A percentile compares a stretch with the other conserved stretches of the same genome.
Evolutionary conservation across 23 tunicate species (phyloP).

Genomic region (Aplidium turbinatum): DNA sequence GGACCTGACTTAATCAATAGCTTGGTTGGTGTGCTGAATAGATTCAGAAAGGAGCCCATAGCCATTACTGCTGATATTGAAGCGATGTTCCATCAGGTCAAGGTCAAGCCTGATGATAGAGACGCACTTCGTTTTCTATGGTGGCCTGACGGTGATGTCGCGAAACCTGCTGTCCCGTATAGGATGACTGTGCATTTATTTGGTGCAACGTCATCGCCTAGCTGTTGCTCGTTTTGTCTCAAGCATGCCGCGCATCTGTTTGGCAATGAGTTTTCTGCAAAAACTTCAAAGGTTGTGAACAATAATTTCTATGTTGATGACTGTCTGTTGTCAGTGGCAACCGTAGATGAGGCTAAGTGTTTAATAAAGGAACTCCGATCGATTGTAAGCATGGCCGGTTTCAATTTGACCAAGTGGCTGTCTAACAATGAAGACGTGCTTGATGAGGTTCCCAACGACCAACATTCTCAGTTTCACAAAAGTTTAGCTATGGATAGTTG

Average conservation of each 20-base stretch:
- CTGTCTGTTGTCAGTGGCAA: constrained; percentile 3
- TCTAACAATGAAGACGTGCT: too few species aligned
- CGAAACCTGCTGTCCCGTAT: background rate
- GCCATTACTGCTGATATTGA: constrained; percentile 9
- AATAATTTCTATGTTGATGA: constrained; percentile 41
- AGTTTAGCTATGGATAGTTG: too few species aligned
- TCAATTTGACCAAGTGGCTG: constrained; percentile 19
- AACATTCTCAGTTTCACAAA: too few species aligned
- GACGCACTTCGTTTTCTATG: constrained; percentile 24
- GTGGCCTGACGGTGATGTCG: constrained; percentile 22
- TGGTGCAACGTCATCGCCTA: constrained; percentile 35
- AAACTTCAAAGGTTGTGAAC: background rate
- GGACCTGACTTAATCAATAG: background rate
- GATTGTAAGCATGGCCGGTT: constrained; percentile 7
- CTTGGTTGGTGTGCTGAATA: constrained; percentile 4
- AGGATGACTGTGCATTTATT: constrained; percentile 25
- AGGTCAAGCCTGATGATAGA: constrained; percentile 1
- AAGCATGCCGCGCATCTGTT: constrained; percentile 5
- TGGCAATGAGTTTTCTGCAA: background rate
- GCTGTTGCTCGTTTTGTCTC: constrained; percentile 14
- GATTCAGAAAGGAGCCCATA: background rate
- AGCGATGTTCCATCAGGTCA: constrained; percentile 12
- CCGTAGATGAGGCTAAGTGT: background rate
- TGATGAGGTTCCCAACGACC: too few species aligned
- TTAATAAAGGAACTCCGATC: background rate